A percentile compares a stretch with the other conserved stretches of the same genome.
Conservation (phyloP, 2,113 vertebrate species). For the Hipposideros armiger region DNA sequence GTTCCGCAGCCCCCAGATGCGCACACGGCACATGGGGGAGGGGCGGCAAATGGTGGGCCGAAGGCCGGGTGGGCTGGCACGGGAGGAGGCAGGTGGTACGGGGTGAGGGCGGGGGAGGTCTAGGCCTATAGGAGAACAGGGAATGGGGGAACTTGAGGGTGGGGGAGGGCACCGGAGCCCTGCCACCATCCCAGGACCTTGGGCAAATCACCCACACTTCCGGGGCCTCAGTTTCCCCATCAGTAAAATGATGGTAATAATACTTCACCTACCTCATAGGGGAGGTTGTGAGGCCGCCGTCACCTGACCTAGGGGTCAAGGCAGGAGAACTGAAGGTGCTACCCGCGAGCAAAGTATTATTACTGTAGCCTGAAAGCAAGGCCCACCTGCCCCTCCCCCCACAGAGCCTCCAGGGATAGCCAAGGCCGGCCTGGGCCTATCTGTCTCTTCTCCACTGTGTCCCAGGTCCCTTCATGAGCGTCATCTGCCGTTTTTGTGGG, state of each 20-base stretch:
- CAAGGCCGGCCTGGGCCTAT: neutral
- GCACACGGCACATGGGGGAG: neutral
- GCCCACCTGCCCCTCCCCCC: conserved; percentile 44
- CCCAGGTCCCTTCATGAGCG: conserved; percentile 66
- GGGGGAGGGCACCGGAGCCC: conserved; percentile 16
- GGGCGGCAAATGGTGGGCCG: neutral
- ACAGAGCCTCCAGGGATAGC: conserved; percentile 10
- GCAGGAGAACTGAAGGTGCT: conserved; percentile 77
- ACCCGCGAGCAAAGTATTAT: conserved; percentile 70
- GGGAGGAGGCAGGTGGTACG: no score
- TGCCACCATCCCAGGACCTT: conserved; percentile 46
- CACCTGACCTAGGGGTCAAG: conserved; percentile 68
- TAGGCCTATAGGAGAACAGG: neutral
- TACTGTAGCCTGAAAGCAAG: conserved; percentile 36
- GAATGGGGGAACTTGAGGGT: conserved; percentile 29
- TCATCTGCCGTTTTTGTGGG: conserved; percentile 81
- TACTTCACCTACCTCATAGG: conserved; percentile 82
- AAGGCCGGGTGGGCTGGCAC: neutral
- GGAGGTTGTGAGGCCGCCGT: conserved; percentile 78
- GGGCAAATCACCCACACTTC: conserved; percentile 63
- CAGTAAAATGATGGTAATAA: conserved; percentile 81
- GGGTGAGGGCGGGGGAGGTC: neutral
- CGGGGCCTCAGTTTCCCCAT: conserved; percentile 78
- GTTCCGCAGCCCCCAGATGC: rapidly evolving
- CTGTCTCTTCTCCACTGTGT: conserved; percentile 63